Conservation (phyloP, 2,113 vertebrate species). For the Turnix velox region DNA sequence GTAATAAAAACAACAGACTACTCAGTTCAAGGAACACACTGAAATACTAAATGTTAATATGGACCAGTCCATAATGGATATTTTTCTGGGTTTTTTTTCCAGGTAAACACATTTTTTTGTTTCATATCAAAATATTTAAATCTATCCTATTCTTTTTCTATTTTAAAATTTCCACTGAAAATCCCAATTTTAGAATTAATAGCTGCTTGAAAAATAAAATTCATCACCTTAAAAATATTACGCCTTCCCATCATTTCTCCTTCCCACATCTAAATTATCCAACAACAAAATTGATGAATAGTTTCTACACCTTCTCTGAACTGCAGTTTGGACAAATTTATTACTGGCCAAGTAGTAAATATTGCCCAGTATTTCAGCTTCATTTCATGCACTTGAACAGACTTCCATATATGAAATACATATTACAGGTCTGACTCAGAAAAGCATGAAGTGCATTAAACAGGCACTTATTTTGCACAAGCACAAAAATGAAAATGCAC, state of each 20-base stretch:
- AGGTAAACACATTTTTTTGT: not conserved
- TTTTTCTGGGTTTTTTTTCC: not conserved
- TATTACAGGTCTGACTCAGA: not conserved
- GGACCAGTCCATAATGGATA: not conserved
- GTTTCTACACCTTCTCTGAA: not conserved
- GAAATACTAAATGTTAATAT: not conserved
- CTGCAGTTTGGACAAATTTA: not conserved
- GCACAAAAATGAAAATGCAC: not conserved
- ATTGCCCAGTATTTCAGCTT: not conserved
- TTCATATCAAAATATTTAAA: not conserved
- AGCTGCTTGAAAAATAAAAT: not conserved
- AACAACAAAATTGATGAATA: not conserved
- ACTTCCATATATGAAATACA: not conserved
- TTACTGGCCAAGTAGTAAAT: not conserved
- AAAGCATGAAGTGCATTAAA: not conserved
- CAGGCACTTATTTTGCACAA: not conserved
- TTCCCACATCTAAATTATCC: not conserved
- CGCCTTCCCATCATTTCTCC: not conserved
- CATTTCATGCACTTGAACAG: not conserved
- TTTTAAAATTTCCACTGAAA: not conserved
- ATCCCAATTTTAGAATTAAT: not conserved
- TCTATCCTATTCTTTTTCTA: accelerated
- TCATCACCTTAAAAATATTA: not conserved
- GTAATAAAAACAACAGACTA: not conserved
- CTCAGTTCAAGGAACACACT: not conserved